phyloP scores from a whole-genome alignment of 2,888 invertebrate genomes.

The Chelonus formosanus region DNA sequence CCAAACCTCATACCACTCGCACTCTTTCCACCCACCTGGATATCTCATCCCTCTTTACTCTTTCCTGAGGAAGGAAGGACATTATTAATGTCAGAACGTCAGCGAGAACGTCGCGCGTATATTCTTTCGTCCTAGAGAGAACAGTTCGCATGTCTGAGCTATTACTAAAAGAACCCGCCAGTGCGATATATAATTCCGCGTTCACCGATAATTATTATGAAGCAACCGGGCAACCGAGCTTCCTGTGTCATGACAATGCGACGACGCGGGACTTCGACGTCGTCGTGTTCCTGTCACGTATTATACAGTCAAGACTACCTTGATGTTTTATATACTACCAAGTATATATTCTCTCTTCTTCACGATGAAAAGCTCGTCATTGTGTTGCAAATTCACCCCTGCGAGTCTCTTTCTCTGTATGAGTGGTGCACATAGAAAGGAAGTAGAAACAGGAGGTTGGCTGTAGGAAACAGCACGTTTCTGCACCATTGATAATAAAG shows the following conservation, averaged over 20 bases:
- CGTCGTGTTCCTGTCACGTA: constrained; percentile 16
- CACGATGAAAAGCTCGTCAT: not conserved
- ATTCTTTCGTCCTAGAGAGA: constrained; percentile 34
- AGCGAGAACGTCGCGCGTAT: constrained; percentile 46
- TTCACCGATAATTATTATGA: constrained; percentile 64
- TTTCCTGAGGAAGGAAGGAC: constrained; percentile 46
- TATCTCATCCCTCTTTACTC: constrained; percentile 26
- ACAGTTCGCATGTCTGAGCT: constrained; percentile 42
- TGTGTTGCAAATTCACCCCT: constrained; percentile 7
- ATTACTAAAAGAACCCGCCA: constrained; percentile 42
- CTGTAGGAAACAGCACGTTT: constrained; percentile 34
- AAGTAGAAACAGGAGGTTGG: not conserved
- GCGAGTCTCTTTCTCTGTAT: not conserved
- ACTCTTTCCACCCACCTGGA: constrained; percentile 33
- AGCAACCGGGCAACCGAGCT: constrained; percentile 49
- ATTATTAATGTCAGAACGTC: constrained; percentile 60
- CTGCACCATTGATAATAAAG: constrained; percentile 56
- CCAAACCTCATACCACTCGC: constrained; percentile 36
- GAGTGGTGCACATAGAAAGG: constrained; percentile 8
- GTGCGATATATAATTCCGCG: constrained; percentile 62
- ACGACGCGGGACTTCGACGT: constrained; percentile 23
- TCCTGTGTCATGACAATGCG: constrained; percentile 45
- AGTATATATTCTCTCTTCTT: not conserved
- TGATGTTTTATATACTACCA: not conserved
- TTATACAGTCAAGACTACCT: constrained; percentile 3